These are phyloP conservation scores for Lepidurus apus DNA, from an alignment of 1,140 invertebrate species.

Conservation along the genomic window DNA sequence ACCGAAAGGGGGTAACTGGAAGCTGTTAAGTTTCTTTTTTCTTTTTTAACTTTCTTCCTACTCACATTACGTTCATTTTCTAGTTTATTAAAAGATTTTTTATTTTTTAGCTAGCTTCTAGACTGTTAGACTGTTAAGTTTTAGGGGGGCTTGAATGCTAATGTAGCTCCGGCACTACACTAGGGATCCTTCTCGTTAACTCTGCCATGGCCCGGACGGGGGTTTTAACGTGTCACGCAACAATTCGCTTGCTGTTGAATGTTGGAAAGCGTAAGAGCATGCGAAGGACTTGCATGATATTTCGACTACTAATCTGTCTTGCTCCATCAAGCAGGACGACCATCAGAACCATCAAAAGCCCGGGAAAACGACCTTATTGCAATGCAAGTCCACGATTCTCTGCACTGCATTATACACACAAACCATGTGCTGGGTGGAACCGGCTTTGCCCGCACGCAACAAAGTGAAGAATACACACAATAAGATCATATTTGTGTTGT, in stretches of 20 bases:
- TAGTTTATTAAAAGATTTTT: no score
- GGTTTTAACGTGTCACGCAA: constrained; percentile 8
- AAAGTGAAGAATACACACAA: neutral
- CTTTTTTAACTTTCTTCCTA: no score
- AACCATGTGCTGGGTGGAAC: neutral
- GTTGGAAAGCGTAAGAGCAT: neutral
- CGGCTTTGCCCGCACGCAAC: neutral
- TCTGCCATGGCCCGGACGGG: no score
- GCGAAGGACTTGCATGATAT: neutral
- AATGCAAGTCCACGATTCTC: neutral
- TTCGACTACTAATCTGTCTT: neutral
- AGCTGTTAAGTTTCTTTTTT: no score
- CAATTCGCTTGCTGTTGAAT: neutral
- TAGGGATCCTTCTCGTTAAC: no score
- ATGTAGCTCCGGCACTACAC: no score
- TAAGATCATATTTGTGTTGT: neutral
- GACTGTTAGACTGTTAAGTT: no score
- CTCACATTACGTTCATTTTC: no score
- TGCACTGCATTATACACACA: neutral
- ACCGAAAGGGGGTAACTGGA: no score
- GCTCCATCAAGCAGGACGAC: neutral
- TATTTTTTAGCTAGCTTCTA: no score
- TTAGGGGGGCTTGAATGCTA: no score
- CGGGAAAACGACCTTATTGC: neutral
- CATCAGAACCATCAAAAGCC: neutral